These are phyloP conservation scores for Aspidoscelis tigris DNA, from an alignment of 2,113 vertebrate species.

Conservation along the genomic window DNA sequence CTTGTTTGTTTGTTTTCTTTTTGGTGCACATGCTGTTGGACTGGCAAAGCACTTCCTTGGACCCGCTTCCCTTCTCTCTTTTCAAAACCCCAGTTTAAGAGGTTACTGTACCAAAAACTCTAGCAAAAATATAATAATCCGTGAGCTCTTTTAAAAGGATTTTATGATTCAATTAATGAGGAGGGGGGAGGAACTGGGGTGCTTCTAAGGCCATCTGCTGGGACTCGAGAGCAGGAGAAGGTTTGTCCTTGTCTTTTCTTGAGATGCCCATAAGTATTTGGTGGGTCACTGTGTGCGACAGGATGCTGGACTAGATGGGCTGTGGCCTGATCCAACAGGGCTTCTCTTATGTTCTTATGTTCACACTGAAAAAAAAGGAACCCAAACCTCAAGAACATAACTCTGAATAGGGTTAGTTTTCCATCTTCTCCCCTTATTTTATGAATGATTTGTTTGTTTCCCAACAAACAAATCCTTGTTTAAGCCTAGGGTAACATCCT, in stretches of 20 bases:
- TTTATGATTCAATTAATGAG: constrained; percentile 74
- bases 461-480: constrained; percentile 41
- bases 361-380: constrained; percentile 55
- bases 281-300: too few species aligned
- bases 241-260: too few species aligned
- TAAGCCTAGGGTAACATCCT: background rate
- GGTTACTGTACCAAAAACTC: constrained; percentile 66
- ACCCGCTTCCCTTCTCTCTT: constrained; percentile 50
- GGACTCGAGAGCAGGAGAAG: too few species aligned
- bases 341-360: too few species aligned
- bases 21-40: background rate
- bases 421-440: background rate
- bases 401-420: constrained; percentile 42
- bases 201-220: too few species aligned
- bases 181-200: too few species aligned
- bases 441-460: background rate
- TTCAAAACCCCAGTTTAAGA: constrained; percentile 66
- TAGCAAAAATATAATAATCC: constrained; percentile 51
- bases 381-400: constrained; percentile 18
- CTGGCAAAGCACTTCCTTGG: constrained; percentile 67
- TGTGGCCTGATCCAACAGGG: too few species aligned
- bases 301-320: too few species aligned
- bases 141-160: constrained; percentile 52
- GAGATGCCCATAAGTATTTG: too few species aligned
- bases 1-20: constrained; percentile 20